phyloP scores from a whole-genome alignment of 2,113 vertebrate species.

The Scalopus aquaticus region DNA sequence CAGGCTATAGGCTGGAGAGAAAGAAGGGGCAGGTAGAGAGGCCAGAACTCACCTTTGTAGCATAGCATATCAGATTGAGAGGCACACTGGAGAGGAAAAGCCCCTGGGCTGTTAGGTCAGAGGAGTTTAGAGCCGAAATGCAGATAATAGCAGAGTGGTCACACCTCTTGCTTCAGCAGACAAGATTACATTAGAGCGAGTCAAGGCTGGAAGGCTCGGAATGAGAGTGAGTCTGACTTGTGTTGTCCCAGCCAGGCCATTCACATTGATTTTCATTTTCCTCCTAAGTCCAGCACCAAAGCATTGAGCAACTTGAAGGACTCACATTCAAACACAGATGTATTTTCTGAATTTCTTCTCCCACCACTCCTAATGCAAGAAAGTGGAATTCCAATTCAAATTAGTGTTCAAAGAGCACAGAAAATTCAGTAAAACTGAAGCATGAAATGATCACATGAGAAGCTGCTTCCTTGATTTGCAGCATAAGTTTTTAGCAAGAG shows the following conservation, averaged over 20 bases:
- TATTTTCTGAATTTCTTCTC: conserved; percentile 55
- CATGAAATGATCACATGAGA: conserved; percentile 76
- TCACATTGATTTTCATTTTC: conserved; percentile 70
- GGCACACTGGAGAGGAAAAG: background rate
- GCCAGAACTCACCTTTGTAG: background rate
- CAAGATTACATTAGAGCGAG: conserved; percentile 67
- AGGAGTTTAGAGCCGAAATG: conserved; percentile 57
- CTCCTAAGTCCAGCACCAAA: conserved; percentile 70
- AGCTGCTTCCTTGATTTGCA: conserved; percentile 59
- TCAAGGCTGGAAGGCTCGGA: conserved; percentile 55
- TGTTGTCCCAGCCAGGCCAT: conserved; percentile 41
- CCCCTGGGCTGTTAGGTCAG: background rate
- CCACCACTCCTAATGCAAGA: conserved; percentile 58
- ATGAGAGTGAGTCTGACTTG: conserved; percentile 58
- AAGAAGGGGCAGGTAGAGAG: background rate
- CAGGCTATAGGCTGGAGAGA: background rate
- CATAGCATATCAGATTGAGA: conserved; percentile 44
- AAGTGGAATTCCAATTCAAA: conserved; percentile 80
- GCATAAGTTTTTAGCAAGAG: conserved; percentile 56
- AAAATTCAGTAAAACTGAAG: conserved; percentile 78
- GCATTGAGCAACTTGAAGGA: conserved; percentile 38
- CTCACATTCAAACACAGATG: conserved; percentile 67
- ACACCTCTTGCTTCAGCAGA: conserved; percentile 54
- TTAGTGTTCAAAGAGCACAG: conserved; percentile 81
- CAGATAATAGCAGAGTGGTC: conserved; percentile 43